Conservation (phyloP, 2,113 vertebrate species). For the Rallus limicola region DNA sequence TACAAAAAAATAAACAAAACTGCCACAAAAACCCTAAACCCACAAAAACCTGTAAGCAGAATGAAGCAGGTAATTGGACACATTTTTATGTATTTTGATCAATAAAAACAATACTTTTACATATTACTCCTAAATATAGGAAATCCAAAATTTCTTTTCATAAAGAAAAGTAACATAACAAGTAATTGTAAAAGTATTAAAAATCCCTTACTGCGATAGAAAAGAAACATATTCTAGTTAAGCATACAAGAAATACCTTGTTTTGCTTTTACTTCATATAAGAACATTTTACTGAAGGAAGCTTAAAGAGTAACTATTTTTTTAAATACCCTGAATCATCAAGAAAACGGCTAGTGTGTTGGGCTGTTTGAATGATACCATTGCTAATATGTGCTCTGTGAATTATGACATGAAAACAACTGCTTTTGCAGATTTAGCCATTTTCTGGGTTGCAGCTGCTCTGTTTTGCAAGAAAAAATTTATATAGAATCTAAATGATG, state of each 20-base stretch:
- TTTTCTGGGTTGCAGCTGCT: background rate
- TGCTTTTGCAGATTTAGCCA: background rate
- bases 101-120: background rate
- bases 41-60: background rate
- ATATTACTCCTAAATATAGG: background rate
- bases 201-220: background rate
- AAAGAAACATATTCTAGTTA: background rate
- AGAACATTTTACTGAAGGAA: background rate
- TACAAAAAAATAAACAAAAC: background rate
- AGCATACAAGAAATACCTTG: background rate
- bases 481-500: background rate
- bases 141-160: background rate
- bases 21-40: accelerated
- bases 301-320: background rate
- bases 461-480: background rate
- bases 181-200: background rate
- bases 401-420: background rate
- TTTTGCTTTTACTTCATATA: background rate
- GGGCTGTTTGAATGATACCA: background rate
- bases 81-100: background rate
- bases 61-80: background rate
- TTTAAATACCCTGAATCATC: too few relatives aligned
- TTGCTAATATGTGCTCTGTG: background rate
- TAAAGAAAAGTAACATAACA: background rate
- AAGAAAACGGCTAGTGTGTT: background rate